Evolutionary conservation across 2,797 vertebrate genomes (phyloP).

Genomic region (Phrynocephalus vlangalii): DNA sequence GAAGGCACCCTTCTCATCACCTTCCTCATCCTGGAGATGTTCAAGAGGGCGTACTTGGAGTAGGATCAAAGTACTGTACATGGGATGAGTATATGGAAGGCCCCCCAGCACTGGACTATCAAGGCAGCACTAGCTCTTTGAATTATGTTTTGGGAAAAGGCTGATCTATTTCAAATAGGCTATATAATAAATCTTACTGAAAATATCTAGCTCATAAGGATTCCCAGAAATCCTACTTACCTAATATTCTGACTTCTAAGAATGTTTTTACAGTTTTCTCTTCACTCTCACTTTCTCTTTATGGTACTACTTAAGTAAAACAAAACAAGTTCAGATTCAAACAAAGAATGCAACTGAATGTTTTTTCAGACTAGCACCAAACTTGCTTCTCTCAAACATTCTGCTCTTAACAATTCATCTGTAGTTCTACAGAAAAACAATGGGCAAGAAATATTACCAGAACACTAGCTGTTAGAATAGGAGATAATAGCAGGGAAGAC

Average conservation of each 20-base stretch:
- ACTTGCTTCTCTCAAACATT: not conserved
- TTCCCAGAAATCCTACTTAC: not conserved
- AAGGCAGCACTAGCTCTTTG: not conserved
- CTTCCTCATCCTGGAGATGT: not conserved
- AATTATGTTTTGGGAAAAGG: not conserved
- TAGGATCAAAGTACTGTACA: not conserved
- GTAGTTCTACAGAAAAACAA: not conserved
- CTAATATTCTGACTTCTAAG: not conserved
- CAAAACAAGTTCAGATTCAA: no score
- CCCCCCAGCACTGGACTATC: no score
- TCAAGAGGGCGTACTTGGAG: not conserved
- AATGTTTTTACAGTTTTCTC: not conserved
- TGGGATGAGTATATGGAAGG: not conserved
- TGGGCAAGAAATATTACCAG: not conserved
- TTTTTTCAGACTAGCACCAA: not conserved
- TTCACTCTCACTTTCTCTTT: not conserved
- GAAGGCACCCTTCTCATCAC: not conserved
- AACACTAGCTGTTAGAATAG: not conserved
- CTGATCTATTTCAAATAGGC: not conserved
- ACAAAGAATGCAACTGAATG: not conserved
- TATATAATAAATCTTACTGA: no score
- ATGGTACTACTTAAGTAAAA: not conserved
- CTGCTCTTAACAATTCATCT: not conserved
- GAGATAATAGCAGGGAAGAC: not conserved
- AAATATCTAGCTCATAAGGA: not conserved